Percentiles rank a stretch among this genome's conserved stretches.
Conservation (phyloP, 2,113 vertebrate genomes). For the Octodon degus region DNA sequence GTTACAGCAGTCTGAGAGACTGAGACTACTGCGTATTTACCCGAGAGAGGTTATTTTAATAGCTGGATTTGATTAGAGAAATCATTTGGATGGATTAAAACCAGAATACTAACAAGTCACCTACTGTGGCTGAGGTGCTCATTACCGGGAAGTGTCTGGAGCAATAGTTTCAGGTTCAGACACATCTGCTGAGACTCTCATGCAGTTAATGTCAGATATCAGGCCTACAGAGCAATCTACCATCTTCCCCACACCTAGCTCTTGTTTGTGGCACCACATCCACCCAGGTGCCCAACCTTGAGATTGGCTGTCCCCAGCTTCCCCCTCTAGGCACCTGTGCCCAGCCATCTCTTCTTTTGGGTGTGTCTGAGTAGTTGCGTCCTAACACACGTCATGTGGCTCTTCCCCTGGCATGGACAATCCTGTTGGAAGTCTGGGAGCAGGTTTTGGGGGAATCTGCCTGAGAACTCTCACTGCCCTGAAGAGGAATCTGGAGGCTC, state of each 20-base stretch:
- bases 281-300: background rate
- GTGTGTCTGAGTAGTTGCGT: background rate
- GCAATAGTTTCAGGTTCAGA: background rate
- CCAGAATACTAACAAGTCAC: background rate
- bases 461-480: background rate
- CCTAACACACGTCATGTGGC: background rate
- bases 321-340: background rate
- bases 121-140: background rate
- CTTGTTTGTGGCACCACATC: background rate
- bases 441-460: background rate
- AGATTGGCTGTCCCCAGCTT: background rate
- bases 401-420: background rate
- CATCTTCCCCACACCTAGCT: background rate
- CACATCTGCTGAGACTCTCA: background rate
- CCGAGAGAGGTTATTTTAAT: background rate
- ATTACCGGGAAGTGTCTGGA: background rate
- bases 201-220: rapidly evolving
- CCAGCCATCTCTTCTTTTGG: background rate
- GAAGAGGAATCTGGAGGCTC: background rate
- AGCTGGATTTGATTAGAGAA: background rate
- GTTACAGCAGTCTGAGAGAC: background rate
- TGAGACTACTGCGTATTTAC: background rate
- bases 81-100: background rate
- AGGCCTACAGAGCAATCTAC: background rate
- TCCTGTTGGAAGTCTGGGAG: background rate